Evolutionary conservation across 92 coral and sea anemone genomes (phyloP).

Genomic region (Palythoa grandis): DNA sequence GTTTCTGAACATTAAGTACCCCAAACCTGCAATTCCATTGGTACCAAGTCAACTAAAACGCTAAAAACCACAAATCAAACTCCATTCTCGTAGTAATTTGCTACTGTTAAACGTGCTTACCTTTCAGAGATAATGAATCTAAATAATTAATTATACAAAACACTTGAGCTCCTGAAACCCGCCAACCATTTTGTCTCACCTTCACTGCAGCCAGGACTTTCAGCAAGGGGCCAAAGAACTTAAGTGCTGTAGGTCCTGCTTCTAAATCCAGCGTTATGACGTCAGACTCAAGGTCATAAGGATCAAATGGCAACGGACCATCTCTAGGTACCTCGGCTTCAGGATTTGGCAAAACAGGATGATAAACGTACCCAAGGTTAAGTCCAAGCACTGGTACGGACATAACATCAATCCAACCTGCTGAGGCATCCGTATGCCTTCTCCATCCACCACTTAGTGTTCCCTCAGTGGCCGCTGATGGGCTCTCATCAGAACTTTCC

Average conservation of each 20-base stretch:
- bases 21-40: too few species aligned
- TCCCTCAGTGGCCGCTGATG: slow-evolving; percentile 62
- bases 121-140: too few species aligned
- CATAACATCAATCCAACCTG: slow-evolving; percentile 96
- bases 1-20: too few species aligned
- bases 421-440: slow-evolving; percentile 71
- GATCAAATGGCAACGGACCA: slow-evolving; percentile 68
- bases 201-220: slow-evolving; percentile 81
- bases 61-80: too few species aligned
- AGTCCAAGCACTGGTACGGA: slow-evolving; percentile 90
- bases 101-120: too few species aligned
- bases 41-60: too few species aligned
- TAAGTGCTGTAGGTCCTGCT: slow-evolving; percentile 95
- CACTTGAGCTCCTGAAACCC: too few species aligned
- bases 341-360: slow-evolving; percentile 84
- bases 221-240: slow-evolving; percentile 84
- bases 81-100: too few species aligned
- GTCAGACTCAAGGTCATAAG: slow-evolving; percentile 90
- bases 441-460: slow-evolving; percentile 92
- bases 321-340: slow-evolving; percentile 72
- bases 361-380: slow-evolving; percentile 87
- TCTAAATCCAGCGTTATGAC: slow-evolving; percentile 95
- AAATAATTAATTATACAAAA: too few species aligned
- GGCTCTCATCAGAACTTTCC: slow-evolving; percentile 93
- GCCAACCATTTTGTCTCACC: slow-evolving; percentile 52